Evolutionary conservation across 2,888 invertebrate species (phyloP).

Genomic region (Chymomyza amoena): DNA sequence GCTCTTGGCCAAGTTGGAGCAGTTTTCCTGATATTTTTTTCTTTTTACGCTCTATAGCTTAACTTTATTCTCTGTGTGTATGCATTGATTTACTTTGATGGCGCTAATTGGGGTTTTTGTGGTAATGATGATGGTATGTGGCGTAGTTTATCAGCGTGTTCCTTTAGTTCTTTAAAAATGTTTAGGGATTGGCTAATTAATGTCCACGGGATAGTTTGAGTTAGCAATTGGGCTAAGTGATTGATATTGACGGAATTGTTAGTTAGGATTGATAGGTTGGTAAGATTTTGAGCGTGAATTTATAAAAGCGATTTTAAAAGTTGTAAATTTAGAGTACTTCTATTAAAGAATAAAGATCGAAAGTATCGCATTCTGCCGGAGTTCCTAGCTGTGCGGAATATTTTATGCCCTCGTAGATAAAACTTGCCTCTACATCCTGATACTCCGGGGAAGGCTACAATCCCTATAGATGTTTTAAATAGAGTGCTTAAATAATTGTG

Average conservation of each 20-base stretch:
- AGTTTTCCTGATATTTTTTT: not conserved
- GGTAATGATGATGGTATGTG: conserved; percentile 63
- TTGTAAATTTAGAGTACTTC: too few relatives aligned
- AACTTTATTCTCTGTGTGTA: conserved; percentile 10
- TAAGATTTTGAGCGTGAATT: too few relatives aligned
- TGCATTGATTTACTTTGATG: conserved; percentile 67
- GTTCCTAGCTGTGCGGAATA: too few relatives aligned
- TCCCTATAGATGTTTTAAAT: too few relatives aligned
- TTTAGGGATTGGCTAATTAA: not conserved
- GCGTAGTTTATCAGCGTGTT: conserved; percentile 51
- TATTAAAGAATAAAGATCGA: too few relatives aligned
- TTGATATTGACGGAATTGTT: not conserved
- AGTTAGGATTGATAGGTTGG: not conserved
- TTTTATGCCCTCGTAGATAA: too few relatives aligned
- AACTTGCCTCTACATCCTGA: too few relatives aligned
- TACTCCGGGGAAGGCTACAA: too few relatives aligned
- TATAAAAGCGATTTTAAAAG: too few relatives aligned
- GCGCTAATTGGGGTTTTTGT: conserved; percentile 59
- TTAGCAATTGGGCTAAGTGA: not conserved
- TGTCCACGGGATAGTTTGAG: not conserved
- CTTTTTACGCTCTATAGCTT: conserved; percentile 3
- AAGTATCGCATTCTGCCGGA: too few relatives aligned
- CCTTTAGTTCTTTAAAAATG: not conserved
- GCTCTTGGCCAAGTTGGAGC: conserved; percentile 12
- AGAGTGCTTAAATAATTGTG: too few relatives aligned